Evolutionary conservation across 2,113 vertebrate species (phyloP).

Genomic region (Astatotilapia flaviijosephi): DNA sequence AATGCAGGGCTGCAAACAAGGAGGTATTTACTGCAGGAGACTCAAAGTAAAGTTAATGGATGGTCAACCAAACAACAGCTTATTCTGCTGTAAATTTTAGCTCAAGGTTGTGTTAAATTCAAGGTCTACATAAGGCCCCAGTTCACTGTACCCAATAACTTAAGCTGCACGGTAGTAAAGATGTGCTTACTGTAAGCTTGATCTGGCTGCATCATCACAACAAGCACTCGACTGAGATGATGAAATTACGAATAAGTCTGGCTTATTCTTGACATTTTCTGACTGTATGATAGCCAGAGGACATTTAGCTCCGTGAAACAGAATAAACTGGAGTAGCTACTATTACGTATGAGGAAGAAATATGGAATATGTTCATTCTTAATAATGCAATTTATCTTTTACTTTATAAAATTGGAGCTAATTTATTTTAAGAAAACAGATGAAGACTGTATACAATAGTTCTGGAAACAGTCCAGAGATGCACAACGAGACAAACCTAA

Average conservation of each 20-base stretch:
- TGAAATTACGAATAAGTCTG: conserved; percentile 3
- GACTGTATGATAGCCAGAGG: neutral
- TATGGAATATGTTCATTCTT: neutral
- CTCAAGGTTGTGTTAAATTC: neutral
- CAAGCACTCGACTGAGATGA: neutral
- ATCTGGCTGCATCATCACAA: neutral
- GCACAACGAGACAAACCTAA: neutral
- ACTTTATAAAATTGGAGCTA: neutral
- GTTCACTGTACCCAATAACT: neutral
- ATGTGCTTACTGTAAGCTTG: neutral
- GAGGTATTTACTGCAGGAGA: neutral
- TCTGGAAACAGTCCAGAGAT: neutral
- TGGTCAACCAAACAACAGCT: neutral
- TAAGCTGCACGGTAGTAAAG: neutral
- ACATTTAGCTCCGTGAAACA: neutral
- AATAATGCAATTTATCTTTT: neutral
- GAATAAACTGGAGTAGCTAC: neutral
- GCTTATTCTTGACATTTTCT: neutral
- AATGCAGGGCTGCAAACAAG: neutral
- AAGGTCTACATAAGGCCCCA: neutral
- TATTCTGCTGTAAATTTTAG: neutral
- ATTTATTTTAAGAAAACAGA: neutral
- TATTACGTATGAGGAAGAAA: neutral
- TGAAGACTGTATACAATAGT: neutral
- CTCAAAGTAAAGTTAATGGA: neutral